phyloP scores from a whole-genome alignment of 2,888 invertebrate species.

The Suillia variegata region DNA sequence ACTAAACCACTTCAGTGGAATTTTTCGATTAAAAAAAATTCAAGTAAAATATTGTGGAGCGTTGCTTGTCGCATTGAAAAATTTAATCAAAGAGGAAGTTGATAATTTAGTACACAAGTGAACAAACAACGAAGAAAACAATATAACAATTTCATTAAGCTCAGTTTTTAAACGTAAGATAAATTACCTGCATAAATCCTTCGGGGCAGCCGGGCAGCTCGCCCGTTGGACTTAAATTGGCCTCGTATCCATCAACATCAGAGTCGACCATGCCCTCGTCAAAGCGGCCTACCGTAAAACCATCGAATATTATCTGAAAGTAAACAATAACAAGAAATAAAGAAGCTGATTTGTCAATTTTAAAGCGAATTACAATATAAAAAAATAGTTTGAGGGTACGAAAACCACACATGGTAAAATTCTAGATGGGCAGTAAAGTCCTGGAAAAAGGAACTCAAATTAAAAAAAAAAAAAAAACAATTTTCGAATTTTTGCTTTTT shows the following conservation, averaged over 20 bases:
- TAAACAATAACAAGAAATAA: constrained; percentile 19
- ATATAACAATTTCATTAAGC: too few relatives aligned
- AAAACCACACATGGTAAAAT: background rate
- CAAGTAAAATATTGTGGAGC: background rate
- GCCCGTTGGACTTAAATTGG: constrained; percentile 62
- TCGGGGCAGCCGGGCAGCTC: constrained; percentile 81
- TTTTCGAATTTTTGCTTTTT: too few relatives aligned
- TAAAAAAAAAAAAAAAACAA: too few relatives aligned
- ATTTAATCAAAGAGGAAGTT: too few relatives aligned
- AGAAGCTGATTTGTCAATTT: background rate
- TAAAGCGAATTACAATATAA: background rate
- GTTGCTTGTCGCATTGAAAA: too few relatives aligned
- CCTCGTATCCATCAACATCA: constrained; percentile 60
- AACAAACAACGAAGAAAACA: too few relatives aligned
- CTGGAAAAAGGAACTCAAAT: too few relatives aligned
- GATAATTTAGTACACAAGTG: too few relatives aligned
- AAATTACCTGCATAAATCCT: constrained; percentile 81
- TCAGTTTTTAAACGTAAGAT: too few relatives aligned
- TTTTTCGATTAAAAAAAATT: constrained; percentile 4
- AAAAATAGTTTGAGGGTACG: constrained; percentile 2
- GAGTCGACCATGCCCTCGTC: constrained; percentile 67
- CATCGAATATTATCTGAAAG: constrained; percentile 79
- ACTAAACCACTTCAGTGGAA: too few relatives aligned
- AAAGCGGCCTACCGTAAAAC: constrained; percentile 84
- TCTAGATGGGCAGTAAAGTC: background rate